Percentiles rank a stretch among this genome's conserved stretches.
These are phyloP conservation scores for Gallinago jamesoni DNA, from an alignment of 2,113 vertebrate species.

Conservation along the genomic window DNA sequence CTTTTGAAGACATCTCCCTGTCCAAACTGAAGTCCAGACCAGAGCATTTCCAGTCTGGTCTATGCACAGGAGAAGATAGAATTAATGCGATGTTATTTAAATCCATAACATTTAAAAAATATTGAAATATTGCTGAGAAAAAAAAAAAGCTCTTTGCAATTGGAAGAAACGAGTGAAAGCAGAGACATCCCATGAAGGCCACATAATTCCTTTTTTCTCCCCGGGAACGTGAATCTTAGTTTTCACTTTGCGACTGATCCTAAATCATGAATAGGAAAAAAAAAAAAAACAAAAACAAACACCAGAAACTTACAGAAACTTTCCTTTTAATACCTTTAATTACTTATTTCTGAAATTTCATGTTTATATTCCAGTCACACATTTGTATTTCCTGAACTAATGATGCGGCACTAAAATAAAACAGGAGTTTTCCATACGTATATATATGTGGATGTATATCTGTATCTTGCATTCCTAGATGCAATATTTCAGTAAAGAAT, in stretches of 20 bases:
- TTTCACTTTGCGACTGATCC: not conserved
- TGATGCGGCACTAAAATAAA: not conserved
- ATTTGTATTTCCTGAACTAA: not conserved
- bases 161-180: not conserved
- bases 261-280: not conserved
- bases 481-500: not conserved
- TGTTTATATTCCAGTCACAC: not conserved
- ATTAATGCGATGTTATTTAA: not conserved
- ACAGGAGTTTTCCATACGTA: not conserved
- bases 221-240: not conserved
- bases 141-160: not conserved
- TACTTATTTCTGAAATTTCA: not conserved
- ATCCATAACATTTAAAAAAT: not conserved
- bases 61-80: not conserved
- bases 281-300: not conserved
- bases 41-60: not conserved
- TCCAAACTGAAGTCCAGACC: not conserved
- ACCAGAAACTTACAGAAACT: not conserved
- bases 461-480: not conserved
- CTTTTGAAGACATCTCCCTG: not conserved
- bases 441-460: not conserved
- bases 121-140: not conserved
- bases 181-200: not conserved
- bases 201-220: not conserved
- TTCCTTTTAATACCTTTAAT: not conserved